Conservation (phyloP, 2,888 invertebrate species). For the Balanococcus diminutus region DNA sequence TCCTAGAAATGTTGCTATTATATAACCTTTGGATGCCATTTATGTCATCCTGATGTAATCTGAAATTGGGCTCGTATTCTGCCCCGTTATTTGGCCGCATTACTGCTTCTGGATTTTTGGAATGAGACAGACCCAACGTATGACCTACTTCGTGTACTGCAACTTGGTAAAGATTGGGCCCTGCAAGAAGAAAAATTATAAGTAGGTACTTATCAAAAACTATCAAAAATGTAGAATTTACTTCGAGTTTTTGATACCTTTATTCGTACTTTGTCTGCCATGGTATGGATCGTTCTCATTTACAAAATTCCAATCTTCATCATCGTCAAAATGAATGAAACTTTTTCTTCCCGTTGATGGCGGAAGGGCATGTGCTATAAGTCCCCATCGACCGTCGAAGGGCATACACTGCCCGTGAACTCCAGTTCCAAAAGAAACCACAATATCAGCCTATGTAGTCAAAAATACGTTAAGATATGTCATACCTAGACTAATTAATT, state of each 20-base stretch:
- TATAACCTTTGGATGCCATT: background rate
- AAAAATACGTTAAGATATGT: background rate
- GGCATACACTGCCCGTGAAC: too few species aligned
- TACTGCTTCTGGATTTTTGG: slow-evolving; percentile 26
- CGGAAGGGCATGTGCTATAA: slow-evolving; percentile 44
- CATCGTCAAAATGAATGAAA: slow-evolving; percentile 43
- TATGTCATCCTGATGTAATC: background rate
- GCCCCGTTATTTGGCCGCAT: background rate
- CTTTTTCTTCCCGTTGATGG: background rate
- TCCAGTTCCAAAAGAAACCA: slow-evolving; percentile 27
- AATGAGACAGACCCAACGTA: slow-evolving; percentile 38
- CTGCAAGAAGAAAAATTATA: background rate
- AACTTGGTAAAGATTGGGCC: slow-evolving; percentile 39
- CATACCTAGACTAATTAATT: too few species aligned
- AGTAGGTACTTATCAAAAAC: background rate
- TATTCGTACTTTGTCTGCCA: background rate
- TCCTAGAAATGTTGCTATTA: background rate
- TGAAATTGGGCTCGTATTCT: background rate
- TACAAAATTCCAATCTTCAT: slow-evolving; percentile 39
- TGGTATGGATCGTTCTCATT: background rate
- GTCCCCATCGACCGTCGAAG: too few species aligned
- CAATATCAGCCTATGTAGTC: slow-evolving; percentile 5
- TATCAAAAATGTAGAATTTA: too few species aligned
- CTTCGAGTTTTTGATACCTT: background rate
- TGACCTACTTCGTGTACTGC: slow-evolving; percentile 51